phyloP scores from a whole-genome alignment of 2,113 vertebrate genomes.

The Poeciliopsis turrubarensis region DNA sequence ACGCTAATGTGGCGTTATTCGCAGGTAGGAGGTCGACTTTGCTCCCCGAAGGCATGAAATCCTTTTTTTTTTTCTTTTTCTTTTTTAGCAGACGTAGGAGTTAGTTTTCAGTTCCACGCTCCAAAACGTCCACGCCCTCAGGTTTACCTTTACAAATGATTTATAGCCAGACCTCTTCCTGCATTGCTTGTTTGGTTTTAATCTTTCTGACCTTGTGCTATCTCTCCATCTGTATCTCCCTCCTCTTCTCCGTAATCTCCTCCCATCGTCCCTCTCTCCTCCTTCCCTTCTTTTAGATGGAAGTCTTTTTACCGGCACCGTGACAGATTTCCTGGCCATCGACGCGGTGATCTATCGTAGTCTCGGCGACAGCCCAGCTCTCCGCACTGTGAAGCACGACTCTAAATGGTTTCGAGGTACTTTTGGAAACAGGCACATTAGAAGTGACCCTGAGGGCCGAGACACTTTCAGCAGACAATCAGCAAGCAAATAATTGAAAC shows the following conservation, averaged over 20 bases:
- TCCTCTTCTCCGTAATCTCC: constrained; percentile 52
- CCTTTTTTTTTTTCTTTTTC: not conserved
- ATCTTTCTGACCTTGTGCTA: constrained; percentile 74
- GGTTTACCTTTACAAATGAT: constrained; percentile 69
- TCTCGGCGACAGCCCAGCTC: constrained; percentile 89
- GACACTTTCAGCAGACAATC: constrained; percentile 20
- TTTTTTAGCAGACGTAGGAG: constrained; percentile 19
- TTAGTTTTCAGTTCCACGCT: constrained; percentile 32
- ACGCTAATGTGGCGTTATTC: constrained; percentile 95
- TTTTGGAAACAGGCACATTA: constrained; percentile 32
- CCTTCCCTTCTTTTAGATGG: constrained; percentile 80
- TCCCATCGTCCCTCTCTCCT: not conserved
- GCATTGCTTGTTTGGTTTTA: constrained; percentile 69
- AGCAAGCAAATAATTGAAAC: constrained; percentile 21
- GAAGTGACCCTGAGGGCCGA: constrained; percentile 17
- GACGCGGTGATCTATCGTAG: constrained; percentile 98
- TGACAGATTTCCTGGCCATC: constrained; percentile 97
- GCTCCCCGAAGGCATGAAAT: not conserved
- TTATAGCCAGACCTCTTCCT: constrained; percentile 60
- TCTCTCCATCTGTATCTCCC: constrained; percentile 61
- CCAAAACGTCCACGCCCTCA: constrained; percentile 40
- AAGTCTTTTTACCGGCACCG: constrained; percentile 95
- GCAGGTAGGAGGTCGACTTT: constrained; percentile 81
- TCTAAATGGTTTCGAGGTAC: constrained; percentile 99
- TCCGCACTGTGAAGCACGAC: constrained; percentile 96